Evolutionary conservation across 2,113 vertebrate genomes (phyloP).

Genomic region (Macquaria australasica): DNA sequence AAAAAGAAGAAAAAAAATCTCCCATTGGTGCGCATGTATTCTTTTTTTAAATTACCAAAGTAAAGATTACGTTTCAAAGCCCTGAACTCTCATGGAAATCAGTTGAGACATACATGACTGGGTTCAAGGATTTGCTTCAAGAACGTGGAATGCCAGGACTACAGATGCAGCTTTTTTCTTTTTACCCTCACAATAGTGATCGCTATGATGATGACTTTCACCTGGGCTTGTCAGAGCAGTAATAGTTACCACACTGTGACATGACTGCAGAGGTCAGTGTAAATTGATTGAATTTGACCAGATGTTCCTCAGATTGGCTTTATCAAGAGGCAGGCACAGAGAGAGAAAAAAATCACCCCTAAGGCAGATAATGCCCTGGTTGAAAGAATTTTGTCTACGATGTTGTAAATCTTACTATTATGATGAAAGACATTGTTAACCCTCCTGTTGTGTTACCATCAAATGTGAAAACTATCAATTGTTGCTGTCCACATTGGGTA

Average conservation of each 20-base stretch:
- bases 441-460: background rate
- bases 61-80: constrained; percentile 11
- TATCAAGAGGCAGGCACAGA: background rate
- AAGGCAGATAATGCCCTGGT: background rate
- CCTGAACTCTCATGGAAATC: background rate
- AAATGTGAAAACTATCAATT: background rate
- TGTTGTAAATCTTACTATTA: background rate
- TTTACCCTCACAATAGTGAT: background rate
- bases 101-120: background rate
- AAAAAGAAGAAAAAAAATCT: background rate
- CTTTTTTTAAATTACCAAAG: background rate
- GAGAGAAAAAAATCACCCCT: background rate
- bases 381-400: background rate
- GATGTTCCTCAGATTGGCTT: constrained; percentile 22
- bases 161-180: constrained; percentile 5
- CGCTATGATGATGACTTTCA: constrained; percentile 30
- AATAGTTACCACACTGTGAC: constrained; percentile 30
- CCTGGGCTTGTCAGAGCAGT: constrained; percentile 11
- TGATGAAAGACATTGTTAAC: background rate
- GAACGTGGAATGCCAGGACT: background rate
- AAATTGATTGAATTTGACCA: constrained; percentile 5
- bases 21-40: background rate
- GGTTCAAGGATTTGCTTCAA: background rate
- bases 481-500: background rate
- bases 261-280: constrained; percentile 6